A percentile compares a stretch with the other conserved stretches of the same genome.
phyloP scores from a whole-genome alignment of 35 echinoderm and acorn worm species.

The Lytechinus variegatus region DNA sequence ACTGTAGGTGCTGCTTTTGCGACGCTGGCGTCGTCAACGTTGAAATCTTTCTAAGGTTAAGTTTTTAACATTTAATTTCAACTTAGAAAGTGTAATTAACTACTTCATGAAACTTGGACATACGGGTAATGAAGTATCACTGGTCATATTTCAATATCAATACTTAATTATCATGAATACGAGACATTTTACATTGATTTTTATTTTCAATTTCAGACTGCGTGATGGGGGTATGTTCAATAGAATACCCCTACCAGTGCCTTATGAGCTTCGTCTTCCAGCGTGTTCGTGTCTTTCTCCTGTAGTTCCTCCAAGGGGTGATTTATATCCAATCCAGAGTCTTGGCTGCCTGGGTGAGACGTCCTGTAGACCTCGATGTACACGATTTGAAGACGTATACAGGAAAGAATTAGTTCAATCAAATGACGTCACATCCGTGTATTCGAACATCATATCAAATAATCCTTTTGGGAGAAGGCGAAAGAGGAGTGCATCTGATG shows the following conservation, averaged over 20 bases:
- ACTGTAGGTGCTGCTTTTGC: no score
- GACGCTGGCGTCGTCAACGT: no score
- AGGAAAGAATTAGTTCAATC: slow-evolving; percentile 74
- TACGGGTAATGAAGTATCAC: no score
- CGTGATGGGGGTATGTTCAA: slow-evolving; percentile 94
- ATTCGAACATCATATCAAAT: slow-evolving; percentile 48
- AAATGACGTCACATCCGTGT: slow-evolving; percentile 77
- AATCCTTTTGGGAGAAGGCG: not conserved
- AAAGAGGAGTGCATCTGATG: not conserved
- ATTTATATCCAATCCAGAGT: slow-evolving; percentile 54
- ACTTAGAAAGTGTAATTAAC: no score
- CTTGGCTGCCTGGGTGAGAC: slow-evolving; percentile 43
- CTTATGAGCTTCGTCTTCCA: slow-evolving; percentile 68
- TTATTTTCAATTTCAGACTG: slow-evolving; percentile 52
- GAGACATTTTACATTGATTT: no score
- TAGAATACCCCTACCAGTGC: slow-evolving; percentile 51
- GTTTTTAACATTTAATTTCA: no score
- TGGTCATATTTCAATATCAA: no score
- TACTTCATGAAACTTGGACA: no score
- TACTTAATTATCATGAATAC: no score
- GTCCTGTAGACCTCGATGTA: slow-evolving; percentile 42
- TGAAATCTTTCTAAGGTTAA: no score
- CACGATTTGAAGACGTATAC: slow-evolving; percentile 57
- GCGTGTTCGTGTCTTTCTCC: slow-evolving; percentile 76
- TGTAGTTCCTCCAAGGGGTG: slow-evolving; percentile 8